A percentile compares a stretch with the other conserved stretches of the same genome.
phyloP scores from a whole-genome alignment of 1,140 invertebrate genomes.

The Habropoda laboriosa region DNA sequence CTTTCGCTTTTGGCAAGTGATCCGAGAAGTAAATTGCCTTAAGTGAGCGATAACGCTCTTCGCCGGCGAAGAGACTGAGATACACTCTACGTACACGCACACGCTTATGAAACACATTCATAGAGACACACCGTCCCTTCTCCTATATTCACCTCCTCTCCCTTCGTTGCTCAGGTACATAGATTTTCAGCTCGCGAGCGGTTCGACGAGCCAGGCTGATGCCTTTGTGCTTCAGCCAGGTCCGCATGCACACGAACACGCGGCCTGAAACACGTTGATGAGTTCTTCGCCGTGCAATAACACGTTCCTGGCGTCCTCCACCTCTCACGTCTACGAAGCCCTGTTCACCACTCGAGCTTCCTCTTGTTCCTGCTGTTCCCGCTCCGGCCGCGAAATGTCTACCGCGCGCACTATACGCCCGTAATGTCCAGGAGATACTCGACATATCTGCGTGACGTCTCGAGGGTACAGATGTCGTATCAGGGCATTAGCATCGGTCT shows the following conservation, averaged over 20 bases:
- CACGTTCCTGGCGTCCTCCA: not conserved
- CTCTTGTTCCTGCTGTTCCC: constrained; percentile 13
- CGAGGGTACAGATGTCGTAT: constrained; percentile 58
- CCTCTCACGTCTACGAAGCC: too few species aligned
- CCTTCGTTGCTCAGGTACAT: not conserved
- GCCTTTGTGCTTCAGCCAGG: not conserved
- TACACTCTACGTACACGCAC: not conserved
- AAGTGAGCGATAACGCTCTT: constrained; percentile 51
- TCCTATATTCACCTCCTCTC: not conserved
- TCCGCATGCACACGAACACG: constrained; percentile 10
- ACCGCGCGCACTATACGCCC: constrained; percentile 25
- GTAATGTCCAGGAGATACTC: constrained; percentile 61
- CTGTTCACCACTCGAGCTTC: not conserved
- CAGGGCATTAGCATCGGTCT: constrained; percentile 64
- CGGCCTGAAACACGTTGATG: constrained; percentile 32
- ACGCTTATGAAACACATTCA: too few species aligned
- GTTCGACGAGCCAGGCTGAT: constrained; percentile 6
- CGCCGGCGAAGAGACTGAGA: constrained; percentile 5
- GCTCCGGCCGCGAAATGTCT: constrained; percentile 45
- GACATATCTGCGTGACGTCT: constrained; percentile 48
- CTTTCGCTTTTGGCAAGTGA: constrained; percentile 58
- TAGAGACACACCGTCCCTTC: not conserved
- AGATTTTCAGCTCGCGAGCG: constrained; percentile 9
- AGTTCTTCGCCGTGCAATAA: constrained; percentile 44
- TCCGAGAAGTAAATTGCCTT: constrained; percentile 59